Percentiles rank a stretch among this genome's conserved stretches.
Evolutionary conservation across 53 echinoderm and acorn worm genomes (phyloP).

Genomic region (Holothuria leucospilota): DNA sequence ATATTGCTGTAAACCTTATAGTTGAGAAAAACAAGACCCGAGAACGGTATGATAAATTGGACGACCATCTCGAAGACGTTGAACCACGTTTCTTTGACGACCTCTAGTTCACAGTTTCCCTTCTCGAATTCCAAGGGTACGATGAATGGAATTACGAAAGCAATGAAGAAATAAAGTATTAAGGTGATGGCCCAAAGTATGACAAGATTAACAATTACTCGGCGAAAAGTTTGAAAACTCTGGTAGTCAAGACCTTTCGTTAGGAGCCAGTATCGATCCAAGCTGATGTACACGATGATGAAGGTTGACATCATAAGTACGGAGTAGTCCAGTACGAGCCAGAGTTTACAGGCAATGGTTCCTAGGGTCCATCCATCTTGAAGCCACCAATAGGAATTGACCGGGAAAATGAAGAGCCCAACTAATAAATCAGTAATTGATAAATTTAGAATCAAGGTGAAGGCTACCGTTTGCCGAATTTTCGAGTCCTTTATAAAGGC

Average conservation of each 20-base stretch:
- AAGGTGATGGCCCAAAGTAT: slow-evolving; percentile 60
- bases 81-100: slow-evolving; percentile 37
- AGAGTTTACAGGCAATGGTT: slow-evolving; percentile 63
- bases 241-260: slow-evolving; percentile 79
- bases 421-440: slow-evolving; percentile 78
- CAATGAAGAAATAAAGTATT: slow-evolving; percentile 56
- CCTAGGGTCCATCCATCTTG: slow-evolving; percentile 68
- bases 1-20: slow-evolving; percentile 76
- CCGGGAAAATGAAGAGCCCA: slow-evolving; percentile 69
- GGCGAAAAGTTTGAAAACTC: slow-evolving; percentile 65
- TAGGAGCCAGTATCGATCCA: slow-evolving; percentile 93
- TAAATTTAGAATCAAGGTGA: slow-evolving; percentile 72
- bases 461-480: slow-evolving; percentile 71
- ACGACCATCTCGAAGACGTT: slow-evolving; percentile 59
- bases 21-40: slow-evolving; percentile 65
- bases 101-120: slow-evolving; percentile 79
- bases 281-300: slow-evolving; percentile 77
- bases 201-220: slow-evolving; percentile 30
- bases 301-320: slow-evolving; percentile 69
- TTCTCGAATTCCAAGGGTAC: slow-evolving; percentile 12
- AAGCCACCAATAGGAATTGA: slow-evolving; percentile 63
- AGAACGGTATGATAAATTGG: slow-evolving; percentile 75
- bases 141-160: slow-evolving; percentile 66
- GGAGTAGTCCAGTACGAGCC: slow-evolving; percentile 70
- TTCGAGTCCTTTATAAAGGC: slow-evolving; percentile 62